Percentiles rank a stretch among this genome's conserved stretches.
Conservation (phyloP, 2,113 vertebrate species). For the Ageneiosus marmoratus region DNA sequence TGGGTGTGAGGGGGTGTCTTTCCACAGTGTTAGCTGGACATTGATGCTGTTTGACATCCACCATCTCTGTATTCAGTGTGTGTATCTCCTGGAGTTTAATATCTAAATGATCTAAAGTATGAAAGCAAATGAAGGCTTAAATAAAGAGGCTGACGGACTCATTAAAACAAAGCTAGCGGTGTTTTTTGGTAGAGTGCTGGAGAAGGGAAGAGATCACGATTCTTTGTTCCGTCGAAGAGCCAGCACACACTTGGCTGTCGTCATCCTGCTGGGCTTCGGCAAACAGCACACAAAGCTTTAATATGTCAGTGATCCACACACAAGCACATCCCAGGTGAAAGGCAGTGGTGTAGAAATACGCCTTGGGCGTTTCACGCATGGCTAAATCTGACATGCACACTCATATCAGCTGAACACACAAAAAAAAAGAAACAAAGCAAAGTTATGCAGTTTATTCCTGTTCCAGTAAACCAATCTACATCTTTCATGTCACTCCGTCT, state of each 20-base stretch:
- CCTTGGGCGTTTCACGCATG: slow-evolving; percentile 45
- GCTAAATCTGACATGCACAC: slow-evolving; percentile 37
- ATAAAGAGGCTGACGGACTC: not conserved
- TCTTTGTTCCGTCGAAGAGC: not conserved
- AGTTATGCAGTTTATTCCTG: not conserved
- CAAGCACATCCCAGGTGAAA: slow-evolving; percentile 35
- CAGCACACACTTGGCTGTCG: not conserved
- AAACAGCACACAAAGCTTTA: slow-evolving; percentile 30
- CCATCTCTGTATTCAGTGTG: too few species aligned
- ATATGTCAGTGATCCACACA: slow-evolving; percentile 29
- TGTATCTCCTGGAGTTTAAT: not conserved
- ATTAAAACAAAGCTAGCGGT: not conserved
- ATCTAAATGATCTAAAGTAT: slow-evolving; percentile 3
- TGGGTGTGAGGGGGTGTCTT: too few species aligned
- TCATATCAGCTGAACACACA: slow-evolving; percentile 36
- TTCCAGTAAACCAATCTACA: not conserved
- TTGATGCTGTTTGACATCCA: too few species aligned
- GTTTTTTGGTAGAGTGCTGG: not conserved
- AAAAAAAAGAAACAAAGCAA: slow-evolving; percentile 1
- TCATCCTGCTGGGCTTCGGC: slow-evolving; percentile 3
- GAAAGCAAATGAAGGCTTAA: slow-evolving; percentile 1
- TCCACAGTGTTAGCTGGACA: too few species aligned
- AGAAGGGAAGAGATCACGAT: not conserved
- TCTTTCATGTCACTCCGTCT: not conserved
- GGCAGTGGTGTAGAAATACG: slow-evolving; percentile 48